Conservation (phyloP, 2,113 vertebrate genomes). For the Brachirus orientalis region DNA sequence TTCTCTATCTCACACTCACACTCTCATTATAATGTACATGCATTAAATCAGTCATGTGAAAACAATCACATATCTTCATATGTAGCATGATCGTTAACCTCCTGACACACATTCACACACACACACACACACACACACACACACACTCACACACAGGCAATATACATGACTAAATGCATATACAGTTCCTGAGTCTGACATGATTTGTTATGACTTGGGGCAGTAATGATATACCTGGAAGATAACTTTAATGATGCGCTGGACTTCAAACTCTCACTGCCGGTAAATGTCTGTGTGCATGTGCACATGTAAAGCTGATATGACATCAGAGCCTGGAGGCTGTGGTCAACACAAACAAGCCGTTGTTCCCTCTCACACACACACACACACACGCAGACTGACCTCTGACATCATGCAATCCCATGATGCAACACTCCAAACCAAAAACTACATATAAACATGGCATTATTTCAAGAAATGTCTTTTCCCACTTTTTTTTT, state of each 20-base stretch:
- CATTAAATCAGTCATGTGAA: slow-evolving; percentile 35
- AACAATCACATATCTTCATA: slow-evolving; percentile 51
- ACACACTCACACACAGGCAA: slow-evolving; percentile 48
- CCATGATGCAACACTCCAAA: too few species aligned
- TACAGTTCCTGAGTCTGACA: slow-evolving; percentile 36
- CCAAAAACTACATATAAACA: too few species aligned
- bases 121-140: slow-evolving; percentile 13
- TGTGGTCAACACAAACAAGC: slow-evolving; percentile 66
- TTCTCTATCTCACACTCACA: slow-evolving; percentile 5
- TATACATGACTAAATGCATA: slow-evolving; percentile 62
- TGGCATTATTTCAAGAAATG: too few species aligned
- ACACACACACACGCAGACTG: slow-evolving; percentile 4
- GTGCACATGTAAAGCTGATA: slow-evolving; percentile 13
- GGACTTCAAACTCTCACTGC: slow-evolving; percentile 26
- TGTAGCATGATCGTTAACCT: slow-evolving; percentile 29
- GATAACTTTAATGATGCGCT: slow-evolving; percentile 68
- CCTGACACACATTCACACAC: slow-evolving; percentile 10
- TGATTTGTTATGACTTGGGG: slow-evolving; percentile 58
- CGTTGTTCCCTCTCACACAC: too few species aligned
- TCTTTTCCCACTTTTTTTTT: too few species aligned
- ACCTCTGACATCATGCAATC: slow-evolving; percentile 9
- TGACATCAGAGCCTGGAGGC: slow-evolving; percentile 31
- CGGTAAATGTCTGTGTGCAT: slow-evolving; percentile 1
- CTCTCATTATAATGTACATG: slow-evolving; percentile 8
- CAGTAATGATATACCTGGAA: slow-evolving; percentile 70